These are phyloP conservation scores for Sebastes schlegelii DNA, from an alignment of 2,113 vertebrate genomes.

Conservation along the genomic window DNA sequence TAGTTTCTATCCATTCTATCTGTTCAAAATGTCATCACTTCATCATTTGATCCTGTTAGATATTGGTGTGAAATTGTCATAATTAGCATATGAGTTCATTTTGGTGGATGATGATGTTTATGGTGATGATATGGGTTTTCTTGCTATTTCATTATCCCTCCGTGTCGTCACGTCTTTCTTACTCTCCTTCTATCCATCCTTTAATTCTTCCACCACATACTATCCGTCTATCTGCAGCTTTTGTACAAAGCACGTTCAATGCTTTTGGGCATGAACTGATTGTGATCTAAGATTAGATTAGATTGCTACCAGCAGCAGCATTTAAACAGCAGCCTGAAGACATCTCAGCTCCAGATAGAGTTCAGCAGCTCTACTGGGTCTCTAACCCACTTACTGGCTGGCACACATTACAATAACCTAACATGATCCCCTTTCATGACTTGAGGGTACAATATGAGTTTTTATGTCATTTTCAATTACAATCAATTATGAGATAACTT, in stretches of 20 bases:
- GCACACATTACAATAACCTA: slow-evolving; percentile 14
- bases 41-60: too few species aligned
- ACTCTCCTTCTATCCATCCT: too few species aligned
- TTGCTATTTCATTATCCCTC: background rate
- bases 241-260: background rate
- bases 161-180: background rate
- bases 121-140: too few species aligned
- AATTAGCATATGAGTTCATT: too few species aligned
- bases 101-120: too few species aligned
- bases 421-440: background rate
- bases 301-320: slow-evolving; percentile 2
- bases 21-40: too few species aligned
- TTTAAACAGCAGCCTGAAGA: slow-evolving; percentile 31
- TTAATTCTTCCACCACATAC: background rate
- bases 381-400: slow-evolving; percentile 38
- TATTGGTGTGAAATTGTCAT: too few species aligned
- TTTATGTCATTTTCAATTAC: background rate
- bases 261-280: slow-evolving; percentile 35
- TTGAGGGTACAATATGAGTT: background rate
- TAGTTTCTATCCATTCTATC: too few species aligned
- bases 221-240: background rate
- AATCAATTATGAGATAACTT: background rate
- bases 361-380: background rate
- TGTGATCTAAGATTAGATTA: slow-evolving; percentile 45
- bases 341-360: slow-evolving; percentile 16